A percentile compares a stretch with the other conserved stretches of the same genome.
These are phyloP conservation scores for Ganaspis sp. DNA, from an alignment of 1,140 invertebrate species.

Conservation along the genomic window DNA sequence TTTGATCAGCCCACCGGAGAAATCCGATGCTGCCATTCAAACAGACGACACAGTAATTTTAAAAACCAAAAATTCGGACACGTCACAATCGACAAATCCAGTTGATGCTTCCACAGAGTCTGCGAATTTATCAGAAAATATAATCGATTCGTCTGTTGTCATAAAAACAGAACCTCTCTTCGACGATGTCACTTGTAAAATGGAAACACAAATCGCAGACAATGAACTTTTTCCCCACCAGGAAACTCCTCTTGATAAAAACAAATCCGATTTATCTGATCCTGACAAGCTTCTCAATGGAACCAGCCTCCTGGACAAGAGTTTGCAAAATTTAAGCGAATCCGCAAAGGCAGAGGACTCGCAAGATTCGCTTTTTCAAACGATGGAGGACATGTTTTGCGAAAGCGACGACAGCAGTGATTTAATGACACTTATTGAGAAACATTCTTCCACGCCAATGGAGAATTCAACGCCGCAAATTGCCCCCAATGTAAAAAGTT, in stretches of 20 bases:
- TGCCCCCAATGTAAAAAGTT: background rate
- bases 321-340: background rate
- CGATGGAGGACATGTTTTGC: constrained; percentile 68
- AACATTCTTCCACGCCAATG: constrained; percentile 50
- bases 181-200: background rate
- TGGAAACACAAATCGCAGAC: background rate
- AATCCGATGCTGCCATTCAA: constrained; percentile 56
- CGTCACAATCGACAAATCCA: background rate
- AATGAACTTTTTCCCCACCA: background rate
- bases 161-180: background rate
- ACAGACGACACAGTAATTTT: constrained; percentile 41
- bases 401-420: constrained; percentile 68
- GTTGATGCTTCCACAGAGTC: background rate
- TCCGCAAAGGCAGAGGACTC: constrained; percentile 56
- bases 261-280: too few relatives aligned
- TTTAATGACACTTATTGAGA: constrained; percentile 63
- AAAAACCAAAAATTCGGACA: background rate
- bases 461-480: background rate
- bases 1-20: constrained; percentile 52
- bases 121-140: background rate
- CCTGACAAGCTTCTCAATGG: background rate
- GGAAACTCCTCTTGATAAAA: background rate
- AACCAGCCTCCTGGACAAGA: background rate
- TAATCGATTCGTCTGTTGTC: background rate
- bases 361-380: constrained; percentile 63